Base-by-base conservation (phyloP, 2,113 vertebrate species). In the Brachirus orientalis region DNA sequence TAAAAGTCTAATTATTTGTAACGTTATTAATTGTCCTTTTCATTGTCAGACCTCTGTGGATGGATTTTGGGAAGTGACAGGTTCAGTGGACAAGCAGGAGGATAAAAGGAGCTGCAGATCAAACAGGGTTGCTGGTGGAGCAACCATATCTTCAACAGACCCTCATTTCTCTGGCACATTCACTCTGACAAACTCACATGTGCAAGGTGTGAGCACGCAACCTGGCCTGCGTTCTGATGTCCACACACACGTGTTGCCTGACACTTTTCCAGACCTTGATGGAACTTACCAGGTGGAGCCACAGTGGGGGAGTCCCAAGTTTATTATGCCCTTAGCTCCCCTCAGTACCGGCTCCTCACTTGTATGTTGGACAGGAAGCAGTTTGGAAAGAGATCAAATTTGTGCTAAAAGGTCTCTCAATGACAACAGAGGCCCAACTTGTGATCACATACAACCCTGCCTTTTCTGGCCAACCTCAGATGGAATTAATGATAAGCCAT, bases 251-350 rank as follows among this genome's bases (percentile, higher is more conserved):
- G 43, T 65, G 72, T 55, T 36, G 2, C 41, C 44, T 52, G 63
- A 86, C 58, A 51, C 65, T 53, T 56, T 62, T 16, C 35, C 20
- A 19, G 80, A 77, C 43, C 41, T 77, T 64, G 75, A 82, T 8
- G 13, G 71, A 68, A 61, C 46, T 19, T 0, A 45, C 64, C 75
- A 83, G 64, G 69, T 66, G 48, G 74, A 48, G 54, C 60, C 52
- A 37, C 78, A 44, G 68, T 18, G 33, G 53, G 63, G 17, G 19
- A 53, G 69, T 75, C 71, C 72, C 8, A 51, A 73, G 53, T 88
- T 86, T 88, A 85, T 90, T 83, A 85, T 87, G 78, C 89, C 89
- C 17, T 74, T 88, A 82, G 88, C 80, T 53, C 86, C 91, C 19
- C 63, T 88, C 9, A 61, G 47, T 18, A 56, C 75, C 40, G 45